Percentiles rank a stretch among this genome's conserved stretches.
Evolutionary conservation across 2,797 vertebrate species (phyloP).

Genomic region (Hoplostethus mediterraneus): DNA sequence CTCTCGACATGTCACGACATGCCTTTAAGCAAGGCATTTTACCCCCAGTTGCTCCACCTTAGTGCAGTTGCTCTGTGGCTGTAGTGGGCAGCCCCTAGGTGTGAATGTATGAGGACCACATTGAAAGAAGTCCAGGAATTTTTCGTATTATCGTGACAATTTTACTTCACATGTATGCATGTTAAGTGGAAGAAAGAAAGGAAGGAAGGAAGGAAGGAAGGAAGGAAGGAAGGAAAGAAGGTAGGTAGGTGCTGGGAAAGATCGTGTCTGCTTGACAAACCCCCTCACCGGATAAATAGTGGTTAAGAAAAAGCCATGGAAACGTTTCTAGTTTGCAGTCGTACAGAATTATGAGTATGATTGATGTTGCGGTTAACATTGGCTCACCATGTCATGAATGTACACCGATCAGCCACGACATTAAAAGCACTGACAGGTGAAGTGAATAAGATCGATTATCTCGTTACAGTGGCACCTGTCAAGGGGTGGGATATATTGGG

Average conservation of each 20-base stretch:
- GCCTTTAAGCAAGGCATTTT: no score
- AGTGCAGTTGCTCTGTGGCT: no score
- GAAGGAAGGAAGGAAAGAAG: not conserved
- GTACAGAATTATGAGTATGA: not conserved
- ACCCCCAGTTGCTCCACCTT: no score
- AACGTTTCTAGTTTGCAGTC: slow-evolving; percentile 3
- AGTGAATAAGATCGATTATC: no score
- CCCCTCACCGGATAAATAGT: slow-evolving; percentile 19
- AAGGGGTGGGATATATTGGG: no score
- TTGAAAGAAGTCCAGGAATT: not conserved
- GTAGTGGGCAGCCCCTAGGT: not conserved
- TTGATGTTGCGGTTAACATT: slow-evolving; percentile 1
- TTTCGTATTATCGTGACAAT: not conserved
- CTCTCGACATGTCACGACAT: no score
- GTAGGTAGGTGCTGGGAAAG: not conserved
- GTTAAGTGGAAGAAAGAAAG: not conserved
- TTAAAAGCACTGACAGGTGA: no score
- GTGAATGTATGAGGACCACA: not conserved
- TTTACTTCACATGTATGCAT: not conserved
- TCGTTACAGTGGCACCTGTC: slow-evolving; percentile 9
- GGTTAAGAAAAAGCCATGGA: slow-evolving; percentile 1
- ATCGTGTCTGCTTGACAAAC: slow-evolving; percentile 15
- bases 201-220: not conserved
- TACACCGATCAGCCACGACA: not conserved
- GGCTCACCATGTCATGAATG: slow-evolving; percentile 16